Conservation (phyloP, 2,888 invertebrate species). For the Macrosiphum euphorbiae region DNA sequence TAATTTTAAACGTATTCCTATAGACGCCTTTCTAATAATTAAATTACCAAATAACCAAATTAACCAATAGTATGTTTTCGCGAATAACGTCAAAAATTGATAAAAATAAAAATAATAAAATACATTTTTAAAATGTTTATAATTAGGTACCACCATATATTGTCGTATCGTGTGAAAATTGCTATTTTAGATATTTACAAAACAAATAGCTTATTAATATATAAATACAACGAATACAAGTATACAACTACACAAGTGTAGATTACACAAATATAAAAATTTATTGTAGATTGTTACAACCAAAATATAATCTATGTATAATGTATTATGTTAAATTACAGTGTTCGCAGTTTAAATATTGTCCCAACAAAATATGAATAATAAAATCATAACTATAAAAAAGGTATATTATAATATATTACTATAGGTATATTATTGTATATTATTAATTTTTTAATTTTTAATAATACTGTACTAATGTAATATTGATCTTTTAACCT, state of each 20-base stretch:
- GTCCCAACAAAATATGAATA: not conserved
- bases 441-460: not conserved
- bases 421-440: not conserved
- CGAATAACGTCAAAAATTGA: not conserved
- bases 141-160: not conserved
- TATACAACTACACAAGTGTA: not conserved
- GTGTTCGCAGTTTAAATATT: not conserved
- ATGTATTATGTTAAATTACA: not conserved
- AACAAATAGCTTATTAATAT: not conserved
- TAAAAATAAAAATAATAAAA: not conserved
- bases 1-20: not conserved
- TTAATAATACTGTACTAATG: not conserved
- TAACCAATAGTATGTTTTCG: not conserved
- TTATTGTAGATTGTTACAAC: not conserved
- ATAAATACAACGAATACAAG: no score
- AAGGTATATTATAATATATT: not conserved
- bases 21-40: not conserved
- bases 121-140: not conserved
- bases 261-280: conserved; percentile 8
- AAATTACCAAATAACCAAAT: no score
- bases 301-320: not conserved
- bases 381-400: not conserved
- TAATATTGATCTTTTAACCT: not conserved
- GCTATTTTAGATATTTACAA: not conserved
- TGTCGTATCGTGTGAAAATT: not conserved